Evolutionary conservation across 2,797 vertebrate species (phyloP), one percentile per base, ranked within the genome.

Genomic region (Novumbra hubbsi): DNA sequence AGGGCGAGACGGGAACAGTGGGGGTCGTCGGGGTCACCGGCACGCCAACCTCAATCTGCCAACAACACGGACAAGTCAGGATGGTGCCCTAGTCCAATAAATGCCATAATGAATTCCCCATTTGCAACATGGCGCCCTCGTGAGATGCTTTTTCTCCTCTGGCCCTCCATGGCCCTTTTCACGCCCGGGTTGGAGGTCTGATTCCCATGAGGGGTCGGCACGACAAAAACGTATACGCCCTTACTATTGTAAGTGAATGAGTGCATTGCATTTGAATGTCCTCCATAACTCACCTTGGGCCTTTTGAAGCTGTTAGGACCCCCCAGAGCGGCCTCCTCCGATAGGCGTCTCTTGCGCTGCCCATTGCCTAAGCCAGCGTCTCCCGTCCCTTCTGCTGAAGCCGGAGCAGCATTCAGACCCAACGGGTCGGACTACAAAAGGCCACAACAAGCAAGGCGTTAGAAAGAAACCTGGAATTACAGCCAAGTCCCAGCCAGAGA

Each of bases 351-450:
- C 84, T 97, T 99, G 83, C 95, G 93, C 71, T 95, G 90, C 63
- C 94, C 96, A 64, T 92, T 96, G 67, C 97, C 96, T 45, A 93
- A 82, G 63, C 88, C 91, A 21, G 91, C 68, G 0, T 92, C 93
- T 0, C 76, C 88, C 0, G 88, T 88, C 34, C 86, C 94, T 78
- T 98, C 96, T 57, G 93, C 93, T 0, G 96, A 38, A 38, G 34
- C 34, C 34, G 34, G 96, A 24, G 98, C 96, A 0, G 97, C 96
- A 0, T 99, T 99, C 86, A 99, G 84, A 62, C 98, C 98, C 90
- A 99, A 90, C 70, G 98, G 98, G 84, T 99, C 98, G 5, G 98
- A 99, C 98, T 99, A 50, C 71, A 63, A 81, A 81, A n/a, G 2
- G 30, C 9, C 41, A n/a, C 3, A 65, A 65, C 16, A 65, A 27